Percentiles rank a stretch among this genome's conserved stretches.
Evolutionary conservation across 2,797 vertebrate species (phyloP).

Genomic region (Tokudaia muenninki): DNA sequence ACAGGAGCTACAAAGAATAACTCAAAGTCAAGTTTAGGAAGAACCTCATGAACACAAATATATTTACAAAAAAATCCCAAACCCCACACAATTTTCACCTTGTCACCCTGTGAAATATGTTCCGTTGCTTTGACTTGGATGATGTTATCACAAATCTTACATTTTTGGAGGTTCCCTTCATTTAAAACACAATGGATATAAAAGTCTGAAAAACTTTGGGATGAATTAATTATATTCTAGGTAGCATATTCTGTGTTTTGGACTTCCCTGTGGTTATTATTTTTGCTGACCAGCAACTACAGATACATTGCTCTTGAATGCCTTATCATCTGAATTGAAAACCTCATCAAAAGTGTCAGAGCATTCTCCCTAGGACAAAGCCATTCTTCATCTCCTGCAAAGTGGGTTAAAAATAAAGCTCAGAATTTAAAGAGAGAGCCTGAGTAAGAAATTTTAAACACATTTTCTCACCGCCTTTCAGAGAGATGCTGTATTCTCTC

Average conservation of each 20-base stretch:
- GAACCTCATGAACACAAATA: slow-evolving; percentile 60
- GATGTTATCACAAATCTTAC: background rate
- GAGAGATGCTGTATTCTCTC: background rate
- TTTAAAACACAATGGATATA: background rate
- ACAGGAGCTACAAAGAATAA: background rate
- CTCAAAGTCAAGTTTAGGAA: background rate
- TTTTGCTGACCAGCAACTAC: slow-evolving; percentile 21
- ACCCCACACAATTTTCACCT: slow-evolving; percentile 10
- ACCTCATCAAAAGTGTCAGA: background rate
- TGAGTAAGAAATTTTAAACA: background rate
- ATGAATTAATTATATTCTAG: background rate
- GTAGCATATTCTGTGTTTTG: background rate
- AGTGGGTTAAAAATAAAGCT: background rate
- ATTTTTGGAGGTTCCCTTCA: background rate
- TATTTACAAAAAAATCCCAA: slow-evolving; percentile 23
- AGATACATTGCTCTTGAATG: background rate
- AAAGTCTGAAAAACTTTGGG: background rate
- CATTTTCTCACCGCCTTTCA: background rate
- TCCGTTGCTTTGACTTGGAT: background rate
- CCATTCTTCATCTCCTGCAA: background rate
- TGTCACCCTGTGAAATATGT: slow-evolving; percentile 9
- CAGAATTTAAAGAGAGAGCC: background rate
- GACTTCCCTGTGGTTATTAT: background rate
- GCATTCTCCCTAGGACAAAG: background rate
- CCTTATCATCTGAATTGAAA: background rate